phyloP scores from a whole-genome alignment of 2,888 invertebrate genomes.

The Lasioglossum figueresi region DNA sequence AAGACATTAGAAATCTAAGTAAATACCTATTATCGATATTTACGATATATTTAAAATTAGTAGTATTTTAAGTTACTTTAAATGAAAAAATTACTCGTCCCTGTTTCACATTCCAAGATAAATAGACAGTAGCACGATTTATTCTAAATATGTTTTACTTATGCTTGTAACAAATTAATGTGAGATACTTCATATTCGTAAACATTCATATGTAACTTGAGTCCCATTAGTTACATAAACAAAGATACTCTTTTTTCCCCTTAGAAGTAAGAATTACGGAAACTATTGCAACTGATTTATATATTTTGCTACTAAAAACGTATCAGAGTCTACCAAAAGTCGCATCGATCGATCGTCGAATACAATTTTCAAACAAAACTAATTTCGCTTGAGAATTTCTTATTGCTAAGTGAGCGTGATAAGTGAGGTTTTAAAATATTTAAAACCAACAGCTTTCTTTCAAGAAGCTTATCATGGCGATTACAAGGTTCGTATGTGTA shows the following conservation, averaged over 20 bases:
- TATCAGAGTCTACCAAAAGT: conserved; percentile 8
- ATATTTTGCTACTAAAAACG: conserved; percentile 30
- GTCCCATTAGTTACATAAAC: conserved; percentile 57
- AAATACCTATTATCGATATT: conserved; percentile 3
- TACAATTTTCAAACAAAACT: conserved; percentile 17
- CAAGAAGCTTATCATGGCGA: conserved; percentile 34
- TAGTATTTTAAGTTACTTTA: not conserved
- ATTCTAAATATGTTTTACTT: conserved; percentile 45
- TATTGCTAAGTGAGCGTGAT: conserved; percentile 67
- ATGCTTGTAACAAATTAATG: conserved; percentile 49
- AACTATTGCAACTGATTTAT: conserved; percentile 40
- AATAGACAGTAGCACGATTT: conserved; percentile 44
- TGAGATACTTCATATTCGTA: conserved; percentile 36
- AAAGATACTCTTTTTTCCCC: conserved; percentile 35
- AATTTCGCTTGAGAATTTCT: conserved; percentile 53
- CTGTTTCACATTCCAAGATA: conserved; percentile 45
- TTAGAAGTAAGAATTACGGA: conserved; percentile 32
- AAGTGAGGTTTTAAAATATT: conserved; percentile 39
- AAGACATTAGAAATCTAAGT: conserved; percentile 18
- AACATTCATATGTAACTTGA: conserved; percentile 54
- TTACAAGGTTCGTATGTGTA: conserved; percentile 61
- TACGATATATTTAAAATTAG: not conserved
- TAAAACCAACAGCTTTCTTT: conserved; percentile 35
- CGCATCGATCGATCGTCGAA: conserved; percentile 6
- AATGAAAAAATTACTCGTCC: conserved; percentile 38